phyloP scores from a whole-genome alignment of 2,888 invertebrate species.

The Brenthis daphne region DNA sequence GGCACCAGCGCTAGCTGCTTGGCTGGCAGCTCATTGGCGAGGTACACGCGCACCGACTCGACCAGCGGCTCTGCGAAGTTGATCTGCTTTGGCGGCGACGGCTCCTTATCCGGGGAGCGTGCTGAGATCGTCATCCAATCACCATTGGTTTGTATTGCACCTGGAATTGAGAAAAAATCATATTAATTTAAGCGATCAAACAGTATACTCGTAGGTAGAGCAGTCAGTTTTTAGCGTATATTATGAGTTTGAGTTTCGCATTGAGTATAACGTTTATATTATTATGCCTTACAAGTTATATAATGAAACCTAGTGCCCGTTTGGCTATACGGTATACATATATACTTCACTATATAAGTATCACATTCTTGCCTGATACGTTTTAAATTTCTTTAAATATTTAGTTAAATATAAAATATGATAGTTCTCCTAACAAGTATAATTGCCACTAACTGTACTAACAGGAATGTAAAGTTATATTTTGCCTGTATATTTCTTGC shows the following conservation, averaged over 20 bases:
- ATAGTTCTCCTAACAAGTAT: too few species aligned
- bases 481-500: constrained; percentile 7
- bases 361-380: too few species aligned
- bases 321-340: too few species aligned
- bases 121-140: constrained; percentile 81
- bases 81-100: constrained; percentile 68
- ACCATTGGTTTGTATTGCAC: constrained; percentile 72
- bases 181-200: neutral
- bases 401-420: too few species aligned
- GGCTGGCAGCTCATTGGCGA: constrained; percentile 68
- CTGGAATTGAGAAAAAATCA: constrained; percentile 56
- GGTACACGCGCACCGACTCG: constrained; percentile 75
- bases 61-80: constrained; percentile 75
- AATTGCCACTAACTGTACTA: neutral
- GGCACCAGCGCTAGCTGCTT: constrained; percentile 63
- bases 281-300: too few species aligned
- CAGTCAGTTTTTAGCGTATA: too few species aligned
- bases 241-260: too few species aligned
- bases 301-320: too few species aligned
- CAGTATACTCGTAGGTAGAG: too few species aligned
- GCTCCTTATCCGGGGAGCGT: constrained; percentile 70
- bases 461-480: constrained; percentile 1
- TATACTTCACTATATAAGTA: too few species aligned
- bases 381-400: too few species aligned
- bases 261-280: too few species aligned